Evolutionary conservation across 2,113 vertebrate genomes (phyloP).

Genomic region (Melospiza georgiana): DNA sequence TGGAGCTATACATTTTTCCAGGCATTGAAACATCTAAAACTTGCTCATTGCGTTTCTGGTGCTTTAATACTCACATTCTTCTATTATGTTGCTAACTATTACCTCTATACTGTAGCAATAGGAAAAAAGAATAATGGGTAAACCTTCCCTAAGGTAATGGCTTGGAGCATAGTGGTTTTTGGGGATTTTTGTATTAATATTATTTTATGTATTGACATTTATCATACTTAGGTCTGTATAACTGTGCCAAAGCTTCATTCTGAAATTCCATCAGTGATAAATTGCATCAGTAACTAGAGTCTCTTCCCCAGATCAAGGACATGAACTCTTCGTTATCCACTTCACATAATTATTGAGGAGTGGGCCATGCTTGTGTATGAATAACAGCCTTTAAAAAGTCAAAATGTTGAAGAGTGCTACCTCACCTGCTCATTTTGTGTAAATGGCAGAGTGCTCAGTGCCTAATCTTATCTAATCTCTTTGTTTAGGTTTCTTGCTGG

Average conservation of each 20-base stretch:
- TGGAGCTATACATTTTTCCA: background rate
- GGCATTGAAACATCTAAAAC: background rate
- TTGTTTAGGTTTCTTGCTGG: background rate
- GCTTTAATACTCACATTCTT: background rate
- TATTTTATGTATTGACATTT: background rate
- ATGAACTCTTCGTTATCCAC: background rate
- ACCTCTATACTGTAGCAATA: background rate
- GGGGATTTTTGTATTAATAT: rapidly evolving
- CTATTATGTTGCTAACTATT: background rate
- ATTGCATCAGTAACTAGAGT: background rate
- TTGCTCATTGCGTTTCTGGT: background rate
- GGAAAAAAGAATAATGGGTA: background rate
- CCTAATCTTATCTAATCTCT: background rate
- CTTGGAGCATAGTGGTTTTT: background rate
- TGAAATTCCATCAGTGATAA: background rate
- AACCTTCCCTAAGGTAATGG: background rate
- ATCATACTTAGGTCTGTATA: background rate
- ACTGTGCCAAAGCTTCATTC: background rate
- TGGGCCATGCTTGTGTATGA: background rate
- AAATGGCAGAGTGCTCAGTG: background rate
- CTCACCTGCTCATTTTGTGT: background rate
- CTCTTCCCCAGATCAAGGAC: background rate
- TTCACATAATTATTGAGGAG: background rate
- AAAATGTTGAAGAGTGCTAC: background rate
- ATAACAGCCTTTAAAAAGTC: background rate